Conservation (phyloP, 1,140 invertebrate genomes). For the Caenorhabditis tropicalis region DNA sequence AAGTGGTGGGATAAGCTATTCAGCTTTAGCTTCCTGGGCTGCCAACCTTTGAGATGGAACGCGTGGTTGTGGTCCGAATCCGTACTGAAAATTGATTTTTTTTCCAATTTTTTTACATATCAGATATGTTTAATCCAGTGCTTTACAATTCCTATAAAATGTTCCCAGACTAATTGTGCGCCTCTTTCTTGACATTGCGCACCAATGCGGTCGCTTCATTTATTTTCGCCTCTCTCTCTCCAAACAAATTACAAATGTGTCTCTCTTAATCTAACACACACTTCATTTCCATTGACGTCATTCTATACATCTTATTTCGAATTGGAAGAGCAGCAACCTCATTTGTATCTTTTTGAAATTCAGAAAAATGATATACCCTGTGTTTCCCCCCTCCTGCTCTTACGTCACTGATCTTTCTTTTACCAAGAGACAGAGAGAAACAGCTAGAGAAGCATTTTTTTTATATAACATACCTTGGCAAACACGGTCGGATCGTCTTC, state of each 20-base stretch:
- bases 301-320: background rate
- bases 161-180: background rate
- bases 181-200: background rate
- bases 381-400: background rate
- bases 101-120: background rate
- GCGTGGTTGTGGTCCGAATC: conserved; percentile 48
- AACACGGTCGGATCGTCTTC: conserved; percentile 67
- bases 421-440: background rate
- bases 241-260: conserved; percentile 18
- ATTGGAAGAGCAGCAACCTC: background rate
- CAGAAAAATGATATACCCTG: background rate
- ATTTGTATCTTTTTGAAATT: background rate
- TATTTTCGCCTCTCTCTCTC: background rate
- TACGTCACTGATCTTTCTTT: conserved; percentile 41
- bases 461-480: conserved; percentile 63
- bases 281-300: conserved; percentile 3
- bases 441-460: background rate
- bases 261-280: background rate
- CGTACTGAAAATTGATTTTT: conserved; percentile 46
- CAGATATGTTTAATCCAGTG: no score
- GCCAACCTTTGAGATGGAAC: conserved; percentile 40
- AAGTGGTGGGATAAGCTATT: background rate
- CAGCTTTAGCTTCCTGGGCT: conserved; percentile 40
- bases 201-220: background rate
- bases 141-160: background rate